phyloP scores from a whole-genome alignment of 2,113 vertebrate species.

The Eretmodus cyanostictus region DNA sequence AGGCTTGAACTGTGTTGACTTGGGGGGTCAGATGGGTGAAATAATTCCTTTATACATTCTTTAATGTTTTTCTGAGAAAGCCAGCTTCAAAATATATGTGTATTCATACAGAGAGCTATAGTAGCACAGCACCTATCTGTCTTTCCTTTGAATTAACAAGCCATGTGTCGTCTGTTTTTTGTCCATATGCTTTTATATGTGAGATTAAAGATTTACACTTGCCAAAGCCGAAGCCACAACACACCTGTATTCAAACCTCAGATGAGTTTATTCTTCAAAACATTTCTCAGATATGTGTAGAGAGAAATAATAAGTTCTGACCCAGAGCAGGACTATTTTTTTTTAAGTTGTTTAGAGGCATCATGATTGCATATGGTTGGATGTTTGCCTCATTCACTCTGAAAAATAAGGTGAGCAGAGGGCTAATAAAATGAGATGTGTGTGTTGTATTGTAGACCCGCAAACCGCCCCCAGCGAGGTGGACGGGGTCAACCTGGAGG shows the following conservation, averaged over 20 bases:
- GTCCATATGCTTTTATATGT: neutral
- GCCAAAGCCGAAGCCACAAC: neutral
- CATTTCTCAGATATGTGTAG: neutral
- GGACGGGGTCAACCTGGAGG: constrained; percentile 98
- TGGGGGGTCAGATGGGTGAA: constrained; percentile 4
- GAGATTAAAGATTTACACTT: constrained; percentile 8
- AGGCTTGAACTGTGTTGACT: neutral
- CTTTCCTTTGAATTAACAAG: neutral
- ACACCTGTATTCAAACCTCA: constrained; percentile 21
- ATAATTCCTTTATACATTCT: constrained; percentile 16
- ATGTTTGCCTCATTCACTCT: constrained; percentile 29
- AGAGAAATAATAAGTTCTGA: constrained; percentile 28
- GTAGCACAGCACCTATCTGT: neutral
- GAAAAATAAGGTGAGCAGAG: constrained; percentile 27
- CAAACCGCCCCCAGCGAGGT: constrained; percentile 94
- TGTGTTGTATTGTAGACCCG: constrained; percentile 80
- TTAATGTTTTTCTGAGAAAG: neutral
- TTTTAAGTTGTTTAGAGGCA: neutral
- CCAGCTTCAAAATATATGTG: neutral
- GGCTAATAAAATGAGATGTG: constrained; percentile 41
- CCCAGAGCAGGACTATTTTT: constrained; percentile 3
- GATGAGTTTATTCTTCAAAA: constrained; percentile 21
- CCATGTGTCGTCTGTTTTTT: neutral
- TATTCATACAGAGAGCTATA: neutral
- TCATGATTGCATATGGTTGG: constrained; percentile 1